Evolutionary conservation across 1,140 invertebrate genomes (phyloP).

Genomic region (Zelostemma sp.): DNA sequence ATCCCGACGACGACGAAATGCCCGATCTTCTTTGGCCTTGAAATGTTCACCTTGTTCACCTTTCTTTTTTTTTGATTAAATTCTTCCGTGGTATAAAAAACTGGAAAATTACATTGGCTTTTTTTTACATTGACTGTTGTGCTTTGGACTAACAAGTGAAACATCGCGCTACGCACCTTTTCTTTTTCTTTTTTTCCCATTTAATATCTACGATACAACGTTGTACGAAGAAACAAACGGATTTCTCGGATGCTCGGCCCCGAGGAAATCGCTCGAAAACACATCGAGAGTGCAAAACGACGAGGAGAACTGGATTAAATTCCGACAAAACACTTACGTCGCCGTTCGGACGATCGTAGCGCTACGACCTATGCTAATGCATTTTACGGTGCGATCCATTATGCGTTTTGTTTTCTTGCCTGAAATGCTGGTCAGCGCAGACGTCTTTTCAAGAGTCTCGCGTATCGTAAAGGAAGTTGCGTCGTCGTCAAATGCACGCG

Average conservation of each 20-base stretch:
- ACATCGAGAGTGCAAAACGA: slow-evolving; percentile 7
- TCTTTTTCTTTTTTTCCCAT: slow-evolving; percentile 1
- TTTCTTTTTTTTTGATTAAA: neutral
- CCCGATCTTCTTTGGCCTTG: neutral
- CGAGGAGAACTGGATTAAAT: slow-evolving; percentile 2
- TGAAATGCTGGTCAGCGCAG: neutral
- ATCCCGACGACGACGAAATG: slow-evolving; percentile 7
- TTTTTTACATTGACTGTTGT: slow-evolving; percentile 1
- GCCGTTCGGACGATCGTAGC: neutral
- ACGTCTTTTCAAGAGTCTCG: neutral
- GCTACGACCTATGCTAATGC: neutral
- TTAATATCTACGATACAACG: slow-evolving; percentile 4
- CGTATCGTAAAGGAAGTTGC: neutral
- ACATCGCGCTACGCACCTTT: neutral
- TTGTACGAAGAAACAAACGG: neutral
- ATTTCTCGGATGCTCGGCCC: neutral
- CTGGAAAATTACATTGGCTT: slow-evolving; percentile 2
- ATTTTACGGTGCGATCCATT: neutral
- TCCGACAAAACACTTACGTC: neutral
- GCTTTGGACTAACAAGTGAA: slow-evolving; percentile 8
- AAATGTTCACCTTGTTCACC: neutral
- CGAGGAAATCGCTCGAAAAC: neutral
- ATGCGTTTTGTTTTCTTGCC: neutral
- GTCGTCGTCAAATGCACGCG: neutral
- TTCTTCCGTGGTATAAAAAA: neutral